Base-by-base conservation (phyloP, 2,797 vertebrate species). In the Bradypodion ventrale region DNA sequence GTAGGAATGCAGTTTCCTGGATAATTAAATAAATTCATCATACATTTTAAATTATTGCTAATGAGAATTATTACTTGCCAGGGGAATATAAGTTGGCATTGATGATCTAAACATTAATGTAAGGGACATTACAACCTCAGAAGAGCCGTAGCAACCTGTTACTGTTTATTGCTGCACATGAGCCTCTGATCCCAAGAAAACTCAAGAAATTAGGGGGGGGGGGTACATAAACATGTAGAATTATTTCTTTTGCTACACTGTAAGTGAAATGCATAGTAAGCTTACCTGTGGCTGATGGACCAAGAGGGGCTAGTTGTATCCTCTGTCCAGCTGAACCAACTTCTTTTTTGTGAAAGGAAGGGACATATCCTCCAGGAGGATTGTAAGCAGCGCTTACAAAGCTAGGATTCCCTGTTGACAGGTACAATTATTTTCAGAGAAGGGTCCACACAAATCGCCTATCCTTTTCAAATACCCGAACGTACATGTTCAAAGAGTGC, bases 261-360 rank as follows among this genome's bases (percentile, higher is more conserved):
- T 40, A 59, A 19, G 2, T 73, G 42, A 37, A 15, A 35, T 52
- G 60, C 72, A 85, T 82, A 29, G 32, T 9, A 78, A 46, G 40
- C 52, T 83, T 97, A 99, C 98, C 97, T 56, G 97, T 91, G 84
- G 96, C 92, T 69, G 96, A 91, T 8, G 95, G 93, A 52, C 94
- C 96, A 52, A 98, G 90, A 73, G 98, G 96, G 35, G 97, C 97
- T 0, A 99, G 96, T 79, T 99, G 98, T 94, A 98, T 97, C 90
- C 97, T 96, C 90, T 99, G 98, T 82, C 98, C 98, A 83, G 98
- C 96, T 19, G 98, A 98, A 82, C 97, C 98, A 90, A 97, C 96
- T 92, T 99, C 98, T 94, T 98, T 99, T 96, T 99, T 99, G 88
- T 98, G 97, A 93, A 99, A 97, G 44, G 98, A 98, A 69, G 98